Evolutionary conservation across 1,140 invertebrate species (phyloP), one percentile per base, ranked within the genome.

Genomic region (Hyles vespertilio): DNA sequence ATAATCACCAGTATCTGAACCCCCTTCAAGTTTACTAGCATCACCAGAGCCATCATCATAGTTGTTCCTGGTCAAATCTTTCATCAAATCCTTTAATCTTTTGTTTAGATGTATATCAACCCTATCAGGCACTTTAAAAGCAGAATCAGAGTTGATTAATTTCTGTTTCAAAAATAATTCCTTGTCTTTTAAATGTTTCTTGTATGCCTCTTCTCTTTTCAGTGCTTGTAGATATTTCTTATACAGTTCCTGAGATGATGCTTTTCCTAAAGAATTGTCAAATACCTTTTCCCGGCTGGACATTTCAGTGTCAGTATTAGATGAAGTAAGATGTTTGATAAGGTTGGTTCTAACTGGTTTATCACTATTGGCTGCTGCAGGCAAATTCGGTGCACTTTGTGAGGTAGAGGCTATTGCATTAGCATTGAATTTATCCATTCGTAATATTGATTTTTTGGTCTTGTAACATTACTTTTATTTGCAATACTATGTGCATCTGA

Each of bases 41-140:
- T 89, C 84, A 22, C 84, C 86, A 40, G 84, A 85, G 11, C 86
- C 86, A 74, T 85, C 79, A 61, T 83, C 77, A 69, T 83, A 81
- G 52, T 87, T 85, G 57, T 87, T 88, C 70, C 69, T 74, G 3
- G 82, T 74, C 43, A 89, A 72, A 59, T 89, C 86, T 65, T 84
- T 82, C 58, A 87, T 73, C 22, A 89, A 61, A 61, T 84, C 70
- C 63, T 85, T 80, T 33, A 89, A 51, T 63, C 69, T 75, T 51
- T 65, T 81, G 44, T 74, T 68, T 10, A 65, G 55, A 57, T 77
- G 77, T 10, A 57, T 45, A 51, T 77, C 70, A 51, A 58, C 40
- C 49, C 65, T 61, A 10, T 52, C 51, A 12, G 70, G 49, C 45
- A 66, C 53, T 61, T 77, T 79, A 5, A 80, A 59, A 32, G 59